Evolutionary conservation across 2,888 invertebrate species (phyloP), one percentile per base, ranked within the genome.

Genomic region (Epinotia demarniana): DNA sequence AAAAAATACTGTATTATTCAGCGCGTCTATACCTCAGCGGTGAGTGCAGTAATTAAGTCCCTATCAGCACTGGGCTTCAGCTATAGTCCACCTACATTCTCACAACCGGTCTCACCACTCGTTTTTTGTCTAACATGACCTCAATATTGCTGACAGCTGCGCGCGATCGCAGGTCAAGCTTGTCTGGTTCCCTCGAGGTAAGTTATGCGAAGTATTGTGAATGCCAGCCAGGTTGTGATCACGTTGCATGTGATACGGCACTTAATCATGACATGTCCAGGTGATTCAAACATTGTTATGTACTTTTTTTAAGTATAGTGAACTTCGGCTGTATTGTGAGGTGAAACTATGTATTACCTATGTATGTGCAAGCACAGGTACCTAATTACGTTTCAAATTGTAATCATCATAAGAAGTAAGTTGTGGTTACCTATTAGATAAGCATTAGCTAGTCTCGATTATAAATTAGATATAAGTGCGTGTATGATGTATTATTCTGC

Each of bases 211-310:
- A 5, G n/a, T n/a, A n/a, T 53, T n/a, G 2, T 53, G 53, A 53
- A n/a, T 16, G 5, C 16, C 16, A 6, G 46, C 46, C 46, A 13
- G 13, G 27, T 23, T 16, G 49, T 23, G 53, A 16, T 23, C 27
- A 27, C 53, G n/a, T 55, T 55, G 67, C 66, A 67, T 55, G 67
- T n/a, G n/a, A 16, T 12, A 55, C 33, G 67, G 67, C n/a, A 55
- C n/a, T n/a, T 55, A 55, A 64, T 64, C 13, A 23, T 23, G 19
- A 64, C 46, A 11, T 3, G 19, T 64, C 49, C 16, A 13, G 23
- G 43, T 63, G 12, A 19, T 49, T 64, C 18, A 13, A 18, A 55
- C 18, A 55, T 18, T 9, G 12, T 4, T 43, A 43, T 11, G 9
- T 43, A 43, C 0, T 8, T 8, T 9, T 9, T 11, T 9, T 8